A percentile compares a stretch with the other conserved stretches of the same genome.
These are phyloP conservation scores for Euproctis similis DNA, from an alignment of 2,888 invertebrate genomes.

Conservation along the genomic window DNA sequence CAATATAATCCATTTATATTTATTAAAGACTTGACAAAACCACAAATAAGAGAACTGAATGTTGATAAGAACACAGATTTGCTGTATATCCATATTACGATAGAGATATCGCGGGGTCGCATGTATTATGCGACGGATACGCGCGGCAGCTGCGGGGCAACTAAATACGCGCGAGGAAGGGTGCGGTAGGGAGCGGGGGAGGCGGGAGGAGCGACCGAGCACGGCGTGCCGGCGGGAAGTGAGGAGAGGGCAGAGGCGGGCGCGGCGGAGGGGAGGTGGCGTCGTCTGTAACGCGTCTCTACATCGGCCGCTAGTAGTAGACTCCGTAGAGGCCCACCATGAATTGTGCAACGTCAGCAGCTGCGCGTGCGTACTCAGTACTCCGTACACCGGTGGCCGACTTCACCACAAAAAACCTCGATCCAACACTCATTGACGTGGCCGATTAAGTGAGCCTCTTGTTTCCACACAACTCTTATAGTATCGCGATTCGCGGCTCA, in stretches of 20 bases:
- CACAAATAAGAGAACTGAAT: constrained; percentile 69
- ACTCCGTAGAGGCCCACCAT: constrained; percentile 41
- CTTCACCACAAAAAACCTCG: constrained; percentile 36
- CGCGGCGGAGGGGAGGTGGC: constrained; percentile 30
- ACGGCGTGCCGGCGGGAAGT: constrained; percentile 19
- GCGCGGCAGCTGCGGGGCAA: constrained; percentile 73
- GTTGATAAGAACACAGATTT: constrained; percentile 66
- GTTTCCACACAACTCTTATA: constrained; percentile 26
- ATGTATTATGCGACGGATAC: constrained; percentile 64
- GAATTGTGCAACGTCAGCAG: constrained; percentile 66
- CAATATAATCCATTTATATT: constrained; percentile 75
- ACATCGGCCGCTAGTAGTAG: constrained; percentile 33
- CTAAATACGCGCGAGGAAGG: constrained; percentile 43
- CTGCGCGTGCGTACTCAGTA: constrained; percentile 46
- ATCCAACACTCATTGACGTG: constrained; percentile 27
- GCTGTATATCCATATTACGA: constrained; percentile 73
- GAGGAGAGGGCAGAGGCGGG: constrained; percentile 28
- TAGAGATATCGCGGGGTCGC: constrained; percentile 57
- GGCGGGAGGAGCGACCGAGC: constrained; percentile 17
- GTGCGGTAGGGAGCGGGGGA: constrained; percentile 26
- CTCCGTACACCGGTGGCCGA: constrained; percentile 24
- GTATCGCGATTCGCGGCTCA: too few species aligned
- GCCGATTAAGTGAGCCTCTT: constrained; percentile 24
- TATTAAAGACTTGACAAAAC: constrained; percentile 70
- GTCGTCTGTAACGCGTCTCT: constrained; percentile 59